Percentiles rank a stretch among this genome's conserved stretches.
phyloP scores from a whole-genome alignment of 2,797 vertebrate species.

The Zenarchopterus dispar region DNA sequence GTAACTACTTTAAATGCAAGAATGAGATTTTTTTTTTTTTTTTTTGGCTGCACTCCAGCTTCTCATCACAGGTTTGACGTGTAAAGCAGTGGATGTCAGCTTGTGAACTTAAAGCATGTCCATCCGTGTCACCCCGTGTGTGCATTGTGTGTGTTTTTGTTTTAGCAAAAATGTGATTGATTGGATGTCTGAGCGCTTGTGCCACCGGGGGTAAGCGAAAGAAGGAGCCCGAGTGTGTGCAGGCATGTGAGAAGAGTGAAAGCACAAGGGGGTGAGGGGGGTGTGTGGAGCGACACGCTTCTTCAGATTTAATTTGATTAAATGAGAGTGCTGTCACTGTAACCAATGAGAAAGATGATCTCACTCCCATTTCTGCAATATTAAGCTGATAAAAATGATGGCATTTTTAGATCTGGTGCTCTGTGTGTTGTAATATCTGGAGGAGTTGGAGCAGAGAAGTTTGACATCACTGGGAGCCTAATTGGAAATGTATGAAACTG shows the following conservation, averaged over 20 bases:
- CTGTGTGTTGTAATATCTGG: constrained; percentile 40
- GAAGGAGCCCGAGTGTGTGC: constrained; percentile 38
- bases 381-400: constrained; percentile 63
- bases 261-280: constrained; percentile 11
- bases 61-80: constrained; percentile 28
- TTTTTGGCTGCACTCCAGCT: constrained; percentile 22
- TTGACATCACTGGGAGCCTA: constrained; percentile 38
- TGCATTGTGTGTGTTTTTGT: constrained; percentile 25
- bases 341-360: constrained; percentile 70
- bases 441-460: constrained; percentile 30
- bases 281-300: constrained; percentile 47
- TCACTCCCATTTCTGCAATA: constrained; percentile 57
- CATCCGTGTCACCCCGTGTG: constrained; percentile 37
- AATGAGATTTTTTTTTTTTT: constrained; percentile 9
- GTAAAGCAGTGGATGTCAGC: constrained; percentile 39
- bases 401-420: constrained; percentile 55
- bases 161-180: constrained; percentile 66
- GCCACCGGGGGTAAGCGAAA: constrained; percentile 64
- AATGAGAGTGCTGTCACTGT: constrained; percentile 68
- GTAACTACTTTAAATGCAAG: constrained; percentile 47
- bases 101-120: constrained; percentile 55
- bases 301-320: constrained; percentile 76
- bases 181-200: constrained; percentile 69
- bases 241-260: constrained; percentile 59
- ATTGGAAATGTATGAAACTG: constrained; percentile 51